phyloP scores from a whole-genome alignment of 2,113 vertebrate genomes.

The Sisor rabdophorus region DNA sequence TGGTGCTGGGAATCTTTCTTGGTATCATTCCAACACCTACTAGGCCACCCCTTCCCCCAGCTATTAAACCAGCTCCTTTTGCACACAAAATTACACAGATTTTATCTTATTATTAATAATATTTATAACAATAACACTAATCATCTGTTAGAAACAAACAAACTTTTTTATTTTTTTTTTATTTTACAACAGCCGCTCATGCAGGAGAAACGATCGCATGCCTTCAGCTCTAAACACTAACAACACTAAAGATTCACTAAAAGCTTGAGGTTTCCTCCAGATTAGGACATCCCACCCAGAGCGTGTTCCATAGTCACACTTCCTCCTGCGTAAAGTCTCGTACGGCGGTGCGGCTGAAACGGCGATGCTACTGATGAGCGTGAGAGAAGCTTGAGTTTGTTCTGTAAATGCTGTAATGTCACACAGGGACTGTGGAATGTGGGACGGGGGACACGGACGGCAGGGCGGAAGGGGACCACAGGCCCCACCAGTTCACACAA shows the following conservation, averaged over 20 bases:
- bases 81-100: conserved; percentile 55
- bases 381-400: conserved; percentile 14
- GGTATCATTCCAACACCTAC: too few relatives aligned
- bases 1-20: too few relatives aligned
- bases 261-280: conserved; percentile 60
- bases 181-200: conserved; percentile 61
- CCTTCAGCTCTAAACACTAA: conserved; percentile 33
- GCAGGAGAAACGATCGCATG: conserved; percentile 2
- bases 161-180: conserved; percentile 23
- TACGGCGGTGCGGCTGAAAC: conserved; percentile 36
- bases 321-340: conserved; percentile 58
- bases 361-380: conserved; percentile 62
- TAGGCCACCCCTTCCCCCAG: too few relatives aligned
- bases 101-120: conserved; percentile 44
- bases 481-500: too few relatives aligned
- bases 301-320: conserved; percentile 43
- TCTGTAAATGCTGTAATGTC: conserved; percentile 34
- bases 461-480: background rate
- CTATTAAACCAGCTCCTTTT: conserved; percentile 71
- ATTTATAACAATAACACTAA: conserved; percentile 50
- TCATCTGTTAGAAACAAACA: background rate
- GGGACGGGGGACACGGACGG: conserved; percentile 43
- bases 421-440: conserved; percentile 38
- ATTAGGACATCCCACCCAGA: conserved; percentile 55
- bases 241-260: conserved; percentile 35